Evolutionary conservation across 2,888 invertebrate species (phyloP), one percentile per base, ranked within the genome.

Genomic region (Colostygia pectinataria): DNA sequence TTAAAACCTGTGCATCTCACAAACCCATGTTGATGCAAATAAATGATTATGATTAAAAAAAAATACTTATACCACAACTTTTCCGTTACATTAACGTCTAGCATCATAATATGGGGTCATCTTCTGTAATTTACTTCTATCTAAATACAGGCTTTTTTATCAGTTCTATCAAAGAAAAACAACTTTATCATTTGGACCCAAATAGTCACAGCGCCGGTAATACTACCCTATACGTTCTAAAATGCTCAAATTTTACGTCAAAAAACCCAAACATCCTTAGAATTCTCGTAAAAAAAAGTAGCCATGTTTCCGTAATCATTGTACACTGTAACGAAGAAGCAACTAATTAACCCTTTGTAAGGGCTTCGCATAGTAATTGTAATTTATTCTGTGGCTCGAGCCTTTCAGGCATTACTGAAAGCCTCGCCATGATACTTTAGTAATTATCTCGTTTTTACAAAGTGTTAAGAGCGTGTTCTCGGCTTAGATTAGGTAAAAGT

Each of bases 291-390:
- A 7, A 39, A 46, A 56, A 48, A 57, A 50, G 38, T 46, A 52
- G 37, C 52, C 39, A 41, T 42, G 47, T 49, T 68, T 40, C 58
- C 40, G 42, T 41, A 47, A 51, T 68, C 68, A 69, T 59, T 61
- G 58, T 66, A 59, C 56, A 63, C 59, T 59, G 61, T 65, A 66
- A 63, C 59, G 66, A 66, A 64, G 59, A 44, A 63, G 61, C 63
- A 63, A 65, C 63, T 70, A 71, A 72, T 72, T 71, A 71, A 65
- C 60, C 63, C 59, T 57, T 53, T 53, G 57, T 68, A 69, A 67
- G 53, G 54, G 46, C 34, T 38, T 31, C 7, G 13, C 12, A 33
- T 31, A 44, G 36, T 27, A 28, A 36, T 29, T 50, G 44, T 27
- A 29, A 28, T 23, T 31, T 40, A 36, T 40, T 36, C 40, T 50